A percentile compares a stretch with the other conserved stretches of the same genome.
These are phyloP conservation scores for Glaucopsyche alexis DNA, from an alignment of 2,888 invertebrate genomes.

Conservation along the genomic window DNA sequence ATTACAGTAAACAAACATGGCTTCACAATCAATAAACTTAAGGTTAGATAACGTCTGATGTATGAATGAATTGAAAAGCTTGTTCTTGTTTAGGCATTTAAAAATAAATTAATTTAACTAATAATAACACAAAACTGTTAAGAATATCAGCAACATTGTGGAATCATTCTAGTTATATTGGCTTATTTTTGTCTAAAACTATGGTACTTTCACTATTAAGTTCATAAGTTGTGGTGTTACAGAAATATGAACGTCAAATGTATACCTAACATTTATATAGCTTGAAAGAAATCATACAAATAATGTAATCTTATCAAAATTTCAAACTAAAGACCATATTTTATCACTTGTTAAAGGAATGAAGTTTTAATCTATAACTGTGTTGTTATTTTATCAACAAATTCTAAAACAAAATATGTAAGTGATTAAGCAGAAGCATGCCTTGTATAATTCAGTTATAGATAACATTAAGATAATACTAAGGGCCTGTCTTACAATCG, in stretches of 20 bases:
- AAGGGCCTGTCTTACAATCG: too few relatives aligned
- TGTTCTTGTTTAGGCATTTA: background rate
- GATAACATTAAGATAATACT: background rate
- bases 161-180: too few relatives aligned
- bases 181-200: too few relatives aligned
- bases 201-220: too few relatives aligned
- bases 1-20: constrained; percentile 9
- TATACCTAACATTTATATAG: background rate
- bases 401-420: background rate
- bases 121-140: background rate
- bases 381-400: background rate
- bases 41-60: background rate
- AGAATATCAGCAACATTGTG: too few relatives aligned
- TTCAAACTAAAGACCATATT: background rate
- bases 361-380: background rate
- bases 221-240: too few relatives aligned
- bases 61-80: background rate
- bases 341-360: background rate
- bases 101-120: background rate
- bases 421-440: background rate
- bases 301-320: constrained; percentile 7
- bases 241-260: too few relatives aligned
- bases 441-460: background rate
- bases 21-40: constrained; percentile 6
- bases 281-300: background rate